Evolutionary conservation across 2,888 invertebrate genomes (phyloP), one percentile per base, ranked within the genome.

Genomic region (Seira musarum): DNA sequence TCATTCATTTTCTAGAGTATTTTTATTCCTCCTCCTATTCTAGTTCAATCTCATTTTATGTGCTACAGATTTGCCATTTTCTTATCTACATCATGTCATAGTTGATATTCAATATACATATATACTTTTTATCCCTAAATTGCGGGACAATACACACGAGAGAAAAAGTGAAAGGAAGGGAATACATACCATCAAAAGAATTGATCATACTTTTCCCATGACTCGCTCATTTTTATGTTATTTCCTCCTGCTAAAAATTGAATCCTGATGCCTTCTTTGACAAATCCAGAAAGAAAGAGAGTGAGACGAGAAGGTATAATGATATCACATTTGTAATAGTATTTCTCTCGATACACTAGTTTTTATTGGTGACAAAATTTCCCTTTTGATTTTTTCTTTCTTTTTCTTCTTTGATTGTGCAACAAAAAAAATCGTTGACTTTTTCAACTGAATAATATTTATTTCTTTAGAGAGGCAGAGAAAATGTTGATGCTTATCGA

Each of bases 401-500:
- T 40, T 40, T 40, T 40, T 40, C 13, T 13, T 40, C n/a, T 57
- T n/a, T 57, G 57, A 57, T 57, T 57, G 57, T n/a, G 57, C 57
- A 57, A n/a, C 17, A n/a, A 17, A 57, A 57, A 57, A 57, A 17
- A 5, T 40, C 57, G 57, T 57, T n/a, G 57, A 57, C 57, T n/a
- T 57, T 57, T 57, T 57, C 57, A 57, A 57, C 57, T 15, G 57
- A 57, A 57, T 57, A n/a, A n/a, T 57, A 57, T 57, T 57, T 57
- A 57, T 57, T 15, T 57, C 15, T 57, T 57, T n/a, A 15, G 17
- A 57, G 57, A n/a, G n/a, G n/a, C n/a, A 30, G 30, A 21, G 21
- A 60, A 60, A 60, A 60, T 60, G 60, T 60, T 60, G 60, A 60
- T 60, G 22, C 60, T 60, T 60, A 60, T 60, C 19, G 22, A 60